These are phyloP conservation scores for Chloroclystis v-ata DNA, from an alignment of 2,888 invertebrate species.

Conservation along the genomic window DNA sequence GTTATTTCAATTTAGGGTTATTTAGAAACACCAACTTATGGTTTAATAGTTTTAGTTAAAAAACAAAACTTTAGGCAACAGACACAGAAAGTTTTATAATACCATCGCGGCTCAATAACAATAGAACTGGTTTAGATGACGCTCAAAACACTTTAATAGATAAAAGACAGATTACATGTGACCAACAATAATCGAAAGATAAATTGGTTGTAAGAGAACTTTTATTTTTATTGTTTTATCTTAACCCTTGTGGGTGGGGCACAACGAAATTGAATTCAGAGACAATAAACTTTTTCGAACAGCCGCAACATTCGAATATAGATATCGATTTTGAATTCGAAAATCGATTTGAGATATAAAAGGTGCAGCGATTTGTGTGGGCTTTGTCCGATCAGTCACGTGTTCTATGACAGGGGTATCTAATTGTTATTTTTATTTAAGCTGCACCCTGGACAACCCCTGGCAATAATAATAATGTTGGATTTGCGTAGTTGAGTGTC, in stretches of 20 bases:
- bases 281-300: constrained; percentile 17
- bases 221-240: constrained; percentile 21
- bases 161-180: constrained; percentile 12
- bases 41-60: not conserved
- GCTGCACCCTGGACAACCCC: constrained; percentile 28
- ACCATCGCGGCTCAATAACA: constrained; percentile 6
- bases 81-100: no score
- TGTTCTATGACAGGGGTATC: constrained; percentile 35
- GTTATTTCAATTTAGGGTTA: no score
- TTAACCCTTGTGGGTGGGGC: constrained; percentile 21
- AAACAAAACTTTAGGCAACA: no score
- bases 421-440: constrained; percentile 39
- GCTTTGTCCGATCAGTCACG: constrained; percentile 37
- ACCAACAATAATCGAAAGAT: constrained; percentile 13
- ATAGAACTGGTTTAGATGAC: constrained; percentile 15
- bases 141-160: constrained; percentile 7
- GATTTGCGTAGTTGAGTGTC: constrained; percentile 28
- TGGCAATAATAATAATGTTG: constrained; percentile 25
- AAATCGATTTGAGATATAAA: constrained; percentile 24
- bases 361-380: constrained; percentile 25
- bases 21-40: no score
- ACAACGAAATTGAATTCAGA: constrained; percentile 17
- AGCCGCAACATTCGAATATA: constrained; percentile 14
- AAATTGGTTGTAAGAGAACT: constrained; percentile 22
- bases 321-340: constrained; percentile 15